A percentile compares a stretch with the other conserved stretches of the same genome.
These are phyloP conservation scores for Lamellibrachia luymesi DNA, from an alignment of 1,140 invertebrate genomes.

Conservation along the genomic window DNA sequence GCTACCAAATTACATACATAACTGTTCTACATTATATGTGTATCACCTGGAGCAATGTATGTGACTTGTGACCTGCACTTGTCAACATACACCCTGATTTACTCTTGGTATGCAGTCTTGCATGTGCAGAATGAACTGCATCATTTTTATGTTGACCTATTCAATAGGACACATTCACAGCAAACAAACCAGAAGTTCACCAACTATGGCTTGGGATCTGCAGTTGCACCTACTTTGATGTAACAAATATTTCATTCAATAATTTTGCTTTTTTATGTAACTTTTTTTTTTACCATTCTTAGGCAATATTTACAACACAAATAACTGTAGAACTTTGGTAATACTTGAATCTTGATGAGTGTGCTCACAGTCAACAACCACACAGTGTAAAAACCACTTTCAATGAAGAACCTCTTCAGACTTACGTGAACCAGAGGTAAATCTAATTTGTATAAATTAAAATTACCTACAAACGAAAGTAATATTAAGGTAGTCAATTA, in stretches of 20 bases:
- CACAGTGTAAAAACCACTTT: neutral
- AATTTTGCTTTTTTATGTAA: neutral
- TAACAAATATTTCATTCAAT: conserved; percentile 8
- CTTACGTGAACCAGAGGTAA: too few relatives aligned
- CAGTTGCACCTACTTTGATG: neutral
- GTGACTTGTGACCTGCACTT: neutral
- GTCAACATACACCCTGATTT: neutral
- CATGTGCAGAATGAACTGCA: neutral
- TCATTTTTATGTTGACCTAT: neutral
- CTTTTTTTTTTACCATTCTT: neutral
- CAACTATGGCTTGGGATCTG: neutral
- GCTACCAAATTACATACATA: neutral
- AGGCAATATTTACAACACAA: neutral
- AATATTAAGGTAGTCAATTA: too few relatives aligned
- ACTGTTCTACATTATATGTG: neutral
- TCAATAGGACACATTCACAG: neutral
- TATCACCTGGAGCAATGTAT: neutral
- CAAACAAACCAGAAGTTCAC: neutral
- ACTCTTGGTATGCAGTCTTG: neutral
- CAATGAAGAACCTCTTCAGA: neutral
- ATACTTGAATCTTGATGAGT: neutral
- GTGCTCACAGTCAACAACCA: neutral
- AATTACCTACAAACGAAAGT: too few relatives aligned
- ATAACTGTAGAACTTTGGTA: neutral
- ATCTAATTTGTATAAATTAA: too few relatives aligned